Evolutionary conservation across 2,113 vertebrate genomes (phyloP), one percentile per base, ranked within the genome.

Genomic region (Potamarius usumacintae): DNA sequence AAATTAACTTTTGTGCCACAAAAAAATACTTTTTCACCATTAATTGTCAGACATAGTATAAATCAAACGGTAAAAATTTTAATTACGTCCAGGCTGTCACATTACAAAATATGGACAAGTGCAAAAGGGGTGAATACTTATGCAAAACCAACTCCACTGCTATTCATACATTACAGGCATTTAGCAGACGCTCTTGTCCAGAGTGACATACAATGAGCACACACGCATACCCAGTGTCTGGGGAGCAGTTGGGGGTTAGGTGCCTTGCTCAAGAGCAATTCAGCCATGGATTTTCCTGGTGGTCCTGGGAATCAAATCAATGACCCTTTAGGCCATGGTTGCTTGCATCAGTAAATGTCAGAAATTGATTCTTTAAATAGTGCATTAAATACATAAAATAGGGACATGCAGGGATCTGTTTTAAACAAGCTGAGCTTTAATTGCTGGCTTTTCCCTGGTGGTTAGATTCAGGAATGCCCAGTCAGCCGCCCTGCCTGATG

Each of bases 401-500:
- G 34, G 9, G 50, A 34, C 17, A 27, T 80, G 30, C 42, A 5
- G 18, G 34, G 22, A 27, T 30, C 30, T 87, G n/a, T 63, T 30
- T 22, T 27, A 20, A 83, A 53, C 52, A 11, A 20, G 80, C 18
- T 48, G 14, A 50, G 25, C 63, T 85, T 60, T 27, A 11, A 48
- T 15, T 55, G 71, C 27, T 48, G 83, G 17, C 77, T 83, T 72
- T 34, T 83, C 83, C 34, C 86, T 89, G 53, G 89, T 89, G 83
- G 83, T 88, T 74, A 86, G 77, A 86, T 69, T 79, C 85, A 52
- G 82, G 88, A 89, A 89, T 94, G 93, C 89, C 92, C 93, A 93
- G 89, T 94, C 93, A 93, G 94, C 92, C 91, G 85, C 88, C 90
- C 91, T 22, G 48, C 71, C 55, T 71, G 42, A 90, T 63, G 63